Conservation (phyloP, 1,140 invertebrate genomes). For the Oscheius sp. region DNA sequence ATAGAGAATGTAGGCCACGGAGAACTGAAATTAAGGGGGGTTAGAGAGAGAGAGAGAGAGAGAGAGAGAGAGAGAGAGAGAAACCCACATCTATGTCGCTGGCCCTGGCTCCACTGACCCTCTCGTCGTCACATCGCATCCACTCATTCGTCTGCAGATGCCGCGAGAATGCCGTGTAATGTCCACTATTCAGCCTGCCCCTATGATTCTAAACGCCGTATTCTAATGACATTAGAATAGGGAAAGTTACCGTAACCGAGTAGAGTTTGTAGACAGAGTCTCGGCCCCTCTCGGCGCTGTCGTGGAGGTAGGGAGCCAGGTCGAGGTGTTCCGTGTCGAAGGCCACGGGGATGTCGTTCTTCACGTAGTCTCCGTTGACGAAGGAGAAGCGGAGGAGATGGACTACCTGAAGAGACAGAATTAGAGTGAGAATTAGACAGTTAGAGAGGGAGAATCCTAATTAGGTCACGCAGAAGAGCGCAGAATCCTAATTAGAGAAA, state of each 20-base stretch:
- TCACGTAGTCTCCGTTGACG: background rate
- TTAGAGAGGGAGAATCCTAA: too few relatives aligned
- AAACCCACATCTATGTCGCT: background rate
- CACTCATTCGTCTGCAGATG: background rate
- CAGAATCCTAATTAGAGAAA: too few relatives aligned
- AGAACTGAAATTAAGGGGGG: background rate
- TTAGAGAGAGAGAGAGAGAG: background rate
- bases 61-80: background rate
- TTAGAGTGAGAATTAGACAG: background rate
- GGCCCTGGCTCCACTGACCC: background rate
- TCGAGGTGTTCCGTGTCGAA: background rate
- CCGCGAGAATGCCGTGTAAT: background rate
- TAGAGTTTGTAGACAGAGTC: background rate
- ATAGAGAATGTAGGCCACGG: background rate
- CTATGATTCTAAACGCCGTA: background rate
- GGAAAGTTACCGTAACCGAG: background rate
- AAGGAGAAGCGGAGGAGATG: conserved; percentile 1
- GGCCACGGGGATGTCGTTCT: background rate
- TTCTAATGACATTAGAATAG: background rate
- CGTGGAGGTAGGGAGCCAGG: background rate
- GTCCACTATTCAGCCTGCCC: background rate
- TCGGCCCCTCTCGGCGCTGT: background rate
- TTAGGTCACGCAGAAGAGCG: too few relatives aligned
- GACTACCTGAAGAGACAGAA: background rate
- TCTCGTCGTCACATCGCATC: background rate